Base-by-base conservation (phyloP, 2,797 vertebrate species). In the Otolemur crassicaudatus region DNA sequence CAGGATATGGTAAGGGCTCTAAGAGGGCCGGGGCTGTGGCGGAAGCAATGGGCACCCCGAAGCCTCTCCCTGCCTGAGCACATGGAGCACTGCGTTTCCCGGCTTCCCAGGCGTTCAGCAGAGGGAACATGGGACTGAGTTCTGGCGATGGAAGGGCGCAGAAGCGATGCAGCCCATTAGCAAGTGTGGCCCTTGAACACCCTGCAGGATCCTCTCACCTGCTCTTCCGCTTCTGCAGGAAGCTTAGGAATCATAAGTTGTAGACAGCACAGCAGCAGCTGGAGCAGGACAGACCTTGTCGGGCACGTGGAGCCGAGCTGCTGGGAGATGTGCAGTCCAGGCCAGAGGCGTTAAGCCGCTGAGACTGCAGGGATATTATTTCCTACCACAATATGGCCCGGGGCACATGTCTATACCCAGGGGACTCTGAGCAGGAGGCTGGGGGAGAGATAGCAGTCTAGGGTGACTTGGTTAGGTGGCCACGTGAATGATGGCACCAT, bases 1-100 rank as follows among this genome's bases (percentile, higher is more conserved):
- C 12, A 5, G 11, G 25, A 31, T 11, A 6, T 0, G 14, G 3
- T 14, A 7, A n/a, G 43, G 49, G 9, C 56, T 29, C 29, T 10
- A 46, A 6, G 3, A 27, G 17, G 31, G 31, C 65, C 6, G 31
- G 65, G 31, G 31, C 40, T 0, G 20, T 7, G 34, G 53, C 53
- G n/a, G 72, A 40, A 58, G n/a, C 8, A 23, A 16, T 9, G 8
- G 49, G 23, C 16, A 12, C 25, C 17, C 31, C 37, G 7, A 29
- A 19, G 25, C 46, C 13, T 29, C 5, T 8, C 40, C 80, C 1
- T 34, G 63, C 27, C 77, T 22, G 12, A 16, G 19, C 65, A 17
- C 16, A 0, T 0, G 0, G 31, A 17, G 49, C 16, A 19, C n/a
- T 9, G n/a, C 31, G 22, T 29, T 16, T 22, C 58, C n/a, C 43